These are phyloP conservation scores for Aegypius monachus DNA, from an alignment of 2,113 vertebrate species.

Conservation along the genomic window DNA sequence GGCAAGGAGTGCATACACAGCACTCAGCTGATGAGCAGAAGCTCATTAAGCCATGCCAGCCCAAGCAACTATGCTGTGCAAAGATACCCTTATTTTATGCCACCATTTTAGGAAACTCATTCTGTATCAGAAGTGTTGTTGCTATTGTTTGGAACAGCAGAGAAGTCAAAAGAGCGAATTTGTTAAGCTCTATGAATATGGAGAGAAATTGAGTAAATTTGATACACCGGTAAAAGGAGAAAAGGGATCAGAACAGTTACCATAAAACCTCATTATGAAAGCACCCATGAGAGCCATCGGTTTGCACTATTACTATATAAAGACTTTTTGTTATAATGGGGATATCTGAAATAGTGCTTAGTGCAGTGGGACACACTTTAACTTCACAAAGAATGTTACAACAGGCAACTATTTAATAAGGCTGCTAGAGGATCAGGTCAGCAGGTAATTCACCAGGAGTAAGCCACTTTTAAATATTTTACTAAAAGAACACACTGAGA, in stretches of 20 bases:
- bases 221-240: not conserved
- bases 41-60: not conserved
- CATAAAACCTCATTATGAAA: constrained; percentile 46
- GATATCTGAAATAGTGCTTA: constrained; percentile 41
- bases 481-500: constrained; percentile 42
- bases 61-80: not conserved
- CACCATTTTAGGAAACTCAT: not conserved
- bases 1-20: not conserved
- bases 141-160: not conserved
- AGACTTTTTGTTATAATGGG: constrained; percentile 48
- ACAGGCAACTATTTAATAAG: constrained; percentile 59
- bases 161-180: not conserved
- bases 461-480: constrained; percentile 60
- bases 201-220: not conserved
- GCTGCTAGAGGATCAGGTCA: constrained; percentile 24
- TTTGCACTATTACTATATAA: constrained; percentile 31
- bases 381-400: constrained; percentile 49
- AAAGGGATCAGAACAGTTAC: constrained; percentile 39
- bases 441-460: constrained; percentile 62
- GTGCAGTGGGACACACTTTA: constrained; percentile 6
- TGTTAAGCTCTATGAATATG: not conserved
- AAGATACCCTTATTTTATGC: not conserved
- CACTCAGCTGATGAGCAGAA: not conserved
- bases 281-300: constrained; percentile 24
- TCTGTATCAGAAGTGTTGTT: not conserved